Evolutionary conservation across 2,797 vertebrate genomes (phyloP).

Genomic region (Chelon labrosus): DNA sequence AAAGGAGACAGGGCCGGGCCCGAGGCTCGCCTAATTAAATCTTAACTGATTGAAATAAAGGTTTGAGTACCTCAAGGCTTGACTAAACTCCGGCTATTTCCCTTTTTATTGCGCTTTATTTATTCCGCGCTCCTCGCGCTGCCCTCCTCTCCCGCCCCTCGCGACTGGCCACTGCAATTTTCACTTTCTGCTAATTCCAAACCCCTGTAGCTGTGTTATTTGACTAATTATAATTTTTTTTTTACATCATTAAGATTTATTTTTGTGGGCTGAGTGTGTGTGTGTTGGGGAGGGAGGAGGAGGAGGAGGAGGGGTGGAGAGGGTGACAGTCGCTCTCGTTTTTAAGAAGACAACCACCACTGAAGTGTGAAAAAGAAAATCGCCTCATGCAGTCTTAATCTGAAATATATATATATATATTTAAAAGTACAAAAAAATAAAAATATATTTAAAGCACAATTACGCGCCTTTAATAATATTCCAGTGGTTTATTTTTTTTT

Average conservation of each 20-base stretch:
- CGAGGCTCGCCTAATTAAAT: constrained; percentile 93
- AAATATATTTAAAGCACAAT: too few relatives aligned
- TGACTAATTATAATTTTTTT: constrained; percentile 87
- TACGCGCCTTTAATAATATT: too few relatives aligned
- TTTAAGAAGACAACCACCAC: constrained; percentile 92
- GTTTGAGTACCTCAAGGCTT: constrained; percentile 87
- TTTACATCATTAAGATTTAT: constrained; percentile 90
- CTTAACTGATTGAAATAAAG: constrained; percentile 95
- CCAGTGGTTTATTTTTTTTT: not conserved
- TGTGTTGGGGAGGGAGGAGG: constrained; percentile 65
- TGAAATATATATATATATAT: not conserved
- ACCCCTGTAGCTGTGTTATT: constrained; percentile 90
- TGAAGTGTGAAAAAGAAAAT: constrained; percentile 91
- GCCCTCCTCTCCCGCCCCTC: constrained; percentile 36
- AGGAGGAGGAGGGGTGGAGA: not conserved
- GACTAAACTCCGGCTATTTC: constrained; percentile 89
- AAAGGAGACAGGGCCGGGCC: constrained; percentile 88
- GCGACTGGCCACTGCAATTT: constrained; percentile 66
- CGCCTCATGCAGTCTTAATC: constrained; percentile 77
- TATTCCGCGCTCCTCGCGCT: constrained; percentile 74
- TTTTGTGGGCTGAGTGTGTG: constrained; percentile 69
- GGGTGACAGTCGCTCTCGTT: constrained; percentile 90
- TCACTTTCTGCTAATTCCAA: constrained; percentile 76
- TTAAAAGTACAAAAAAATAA: not conserved
- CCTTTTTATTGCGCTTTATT: constrained; percentile 85